Conservation (phyloP, 2,888 invertebrate genomes). For the Calameuta filiformis region DNA sequence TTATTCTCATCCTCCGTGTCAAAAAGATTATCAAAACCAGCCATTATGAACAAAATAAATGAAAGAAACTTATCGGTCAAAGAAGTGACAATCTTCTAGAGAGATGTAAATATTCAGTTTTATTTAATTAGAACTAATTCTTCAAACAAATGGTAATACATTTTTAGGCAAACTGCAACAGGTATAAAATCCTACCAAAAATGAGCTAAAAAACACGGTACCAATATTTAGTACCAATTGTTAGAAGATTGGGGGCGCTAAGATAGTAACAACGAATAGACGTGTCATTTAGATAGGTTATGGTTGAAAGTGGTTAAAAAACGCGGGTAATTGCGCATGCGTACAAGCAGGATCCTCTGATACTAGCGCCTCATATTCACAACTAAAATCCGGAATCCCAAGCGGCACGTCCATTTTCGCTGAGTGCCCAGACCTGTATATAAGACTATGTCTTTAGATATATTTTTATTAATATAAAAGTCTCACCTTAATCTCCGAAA, state of each 20-base stretch:
- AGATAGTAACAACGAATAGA: not conserved
- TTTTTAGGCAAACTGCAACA: not conserved
- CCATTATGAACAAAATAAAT: not conserved
- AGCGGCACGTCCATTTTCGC: too few species aligned
- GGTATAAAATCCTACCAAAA: not conserved
- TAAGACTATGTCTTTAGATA: not conserved
- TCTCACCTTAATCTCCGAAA: not conserved
- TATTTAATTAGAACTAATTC: not conserved
- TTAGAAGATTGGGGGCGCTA: not conserved
- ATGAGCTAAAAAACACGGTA: not conserved
- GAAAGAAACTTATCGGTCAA: not conserved
- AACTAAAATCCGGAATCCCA: too few species aligned
- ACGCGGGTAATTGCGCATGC: too few species aligned
- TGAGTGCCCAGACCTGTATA: too few species aligned
- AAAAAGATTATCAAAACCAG: not conserved
- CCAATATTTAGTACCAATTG: not conserved
- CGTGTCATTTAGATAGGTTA: too few species aligned
- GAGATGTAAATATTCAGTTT: too few species aligned
- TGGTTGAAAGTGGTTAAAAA: too few species aligned
- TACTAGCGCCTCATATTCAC: too few species aligned
- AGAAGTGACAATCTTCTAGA: not conserved
- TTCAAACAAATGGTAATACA: not conserved
- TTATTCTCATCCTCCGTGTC: conserved; percentile 29
- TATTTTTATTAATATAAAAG: not conserved
- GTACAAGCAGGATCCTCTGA: too few species aligned